Evolutionary conservation across 2,888 invertebrate genomes (phyloP), one percentile per base, ranked within the genome.

Genomic region (Oxytorus armatus): DNA sequence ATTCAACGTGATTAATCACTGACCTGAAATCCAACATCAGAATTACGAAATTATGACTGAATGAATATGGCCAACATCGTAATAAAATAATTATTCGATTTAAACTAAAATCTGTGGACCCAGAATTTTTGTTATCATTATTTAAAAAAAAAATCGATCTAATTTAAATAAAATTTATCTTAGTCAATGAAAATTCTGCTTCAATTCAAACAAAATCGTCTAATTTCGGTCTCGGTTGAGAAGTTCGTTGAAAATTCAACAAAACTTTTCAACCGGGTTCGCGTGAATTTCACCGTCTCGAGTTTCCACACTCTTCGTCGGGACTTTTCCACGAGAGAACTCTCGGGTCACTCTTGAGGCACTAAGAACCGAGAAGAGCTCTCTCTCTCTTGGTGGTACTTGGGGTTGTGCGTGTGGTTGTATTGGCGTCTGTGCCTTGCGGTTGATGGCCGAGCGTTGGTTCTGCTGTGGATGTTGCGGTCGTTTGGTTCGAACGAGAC

Each of bases 261-360:
- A 14, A 47, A 74, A 33, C 21, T n/a, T 74, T 63, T 11, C 18
- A 33, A 47, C 65, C 21, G 16, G 53, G 8, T 36, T 65, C 25
- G 33, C 49, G 33, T 39, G 44, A 74, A 74, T 74, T 47, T 61
- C 21, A 16, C 29, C n/a, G 33, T 63, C 42, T 14, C 44, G 7
- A 23, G 42, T 74, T 33, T 55, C 23, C 33, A 21, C 18, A 23
- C n/a, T 63, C 42, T 53, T 63, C 21, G 4, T 39, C 44, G n/a
- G n/a, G n/a, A 53, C 55, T 74, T 72, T 63, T 53, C 61, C n/a
- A 53, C 44, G 74, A 55, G 74, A 55, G 55, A 55, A 65, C 63
- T 33, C 33, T 51, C 61, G 51, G 42, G 39, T 55, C 25, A 51
- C 29, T 61, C 51, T 51, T 18, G 18, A 39, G 18, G 8, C 63